phyloP scores from a whole-genome alignment of 2,113 vertebrate species.

The Azemiops feae region DNA sequence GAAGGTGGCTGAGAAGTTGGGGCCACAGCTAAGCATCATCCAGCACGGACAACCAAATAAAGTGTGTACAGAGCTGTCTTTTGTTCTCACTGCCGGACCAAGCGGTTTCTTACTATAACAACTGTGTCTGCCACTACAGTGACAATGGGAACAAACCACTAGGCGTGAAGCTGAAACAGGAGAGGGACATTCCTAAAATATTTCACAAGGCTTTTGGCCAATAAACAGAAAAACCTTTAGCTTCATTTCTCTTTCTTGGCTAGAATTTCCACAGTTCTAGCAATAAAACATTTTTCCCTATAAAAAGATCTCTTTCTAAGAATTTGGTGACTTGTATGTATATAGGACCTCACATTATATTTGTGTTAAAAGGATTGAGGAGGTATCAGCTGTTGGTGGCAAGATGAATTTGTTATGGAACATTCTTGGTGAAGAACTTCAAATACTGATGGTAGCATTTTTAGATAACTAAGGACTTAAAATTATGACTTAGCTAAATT shows the following conservation, averaged over 20 bases:
- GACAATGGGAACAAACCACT: slow-evolving; percentile 62
- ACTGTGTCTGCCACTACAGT: slow-evolving; percentile 61
- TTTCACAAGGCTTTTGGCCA: slow-evolving; percentile 48
- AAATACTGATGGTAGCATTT: neutral
- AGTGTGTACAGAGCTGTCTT: slow-evolving; percentile 63
- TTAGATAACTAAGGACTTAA: neutral
- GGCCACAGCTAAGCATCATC: slow-evolving; percentile 50
- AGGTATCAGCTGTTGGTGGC: neutral
- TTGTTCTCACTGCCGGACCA: slow-evolving; percentile 58
- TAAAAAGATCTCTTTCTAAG: neutral
- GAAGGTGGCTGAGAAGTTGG: slow-evolving; percentile 38
- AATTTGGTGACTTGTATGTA: slow-evolving; percentile 19
- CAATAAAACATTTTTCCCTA: neutral
- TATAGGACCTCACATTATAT: neutral
- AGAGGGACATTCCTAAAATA: slow-evolving; percentile 70
- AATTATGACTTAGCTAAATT: neutral
- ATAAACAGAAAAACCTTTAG: slow-evolving; percentile 49
- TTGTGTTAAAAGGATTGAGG: slow-evolving; percentile 13
- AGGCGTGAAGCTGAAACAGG: slow-evolving; percentile 63
- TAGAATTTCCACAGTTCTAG: slow-evolving; percentile 33
- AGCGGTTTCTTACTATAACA: slow-evolving; percentile 63
- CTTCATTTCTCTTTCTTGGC: slow-evolving; percentile 31
- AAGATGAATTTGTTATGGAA: neutral
- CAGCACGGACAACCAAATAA: slow-evolving; percentile 53
- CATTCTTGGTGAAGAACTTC: neutral